These are phyloP conservation scores for Limnephilus rhombicus DNA, from an alignment of 2,888 invertebrate genomes.

Conservation along the genomic window DNA sequence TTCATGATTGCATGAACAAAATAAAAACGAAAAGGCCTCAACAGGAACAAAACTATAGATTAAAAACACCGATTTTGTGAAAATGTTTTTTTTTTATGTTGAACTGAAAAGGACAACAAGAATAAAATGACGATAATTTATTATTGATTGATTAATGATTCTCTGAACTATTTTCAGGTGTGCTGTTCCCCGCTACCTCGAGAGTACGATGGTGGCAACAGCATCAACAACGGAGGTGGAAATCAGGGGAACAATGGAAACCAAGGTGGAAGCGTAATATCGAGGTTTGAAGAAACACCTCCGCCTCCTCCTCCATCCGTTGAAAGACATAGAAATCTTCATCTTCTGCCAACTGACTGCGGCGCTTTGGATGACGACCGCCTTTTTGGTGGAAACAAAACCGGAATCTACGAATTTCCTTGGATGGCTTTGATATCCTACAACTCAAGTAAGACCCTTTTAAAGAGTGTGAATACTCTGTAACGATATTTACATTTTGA, in stretches of 20 bases:
- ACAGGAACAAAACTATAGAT: too few species aligned
- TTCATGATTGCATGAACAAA: too few species aligned
- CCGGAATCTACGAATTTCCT: conserved; percentile 82
- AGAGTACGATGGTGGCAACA: background rate
- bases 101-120: too few species aligned
- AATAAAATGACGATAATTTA: background rate
- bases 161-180: background rate
- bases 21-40: too few species aligned
- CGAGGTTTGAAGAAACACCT: background rate
- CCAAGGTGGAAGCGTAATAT: background rate
- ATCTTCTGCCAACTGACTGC: conserved; percentile 74
- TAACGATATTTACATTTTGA: background rate
- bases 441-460: background rate
- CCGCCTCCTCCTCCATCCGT: conserved; percentile 68
- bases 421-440: conserved; percentile 85
- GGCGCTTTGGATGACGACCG: conserved; percentile 77
- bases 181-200: background rate
- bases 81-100: background rate
- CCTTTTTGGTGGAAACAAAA: conserved; percentile 80
- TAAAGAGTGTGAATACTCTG: background rate
- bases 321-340: conserved; percentile 70
- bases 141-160: background rate
- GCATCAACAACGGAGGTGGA: background rate
- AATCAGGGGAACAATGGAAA: background rate
- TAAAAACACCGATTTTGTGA: background rate